phyloP scores from a whole-genome alignment of 2,888 invertebrate species.

The Tenodera sinensis region DNA sequence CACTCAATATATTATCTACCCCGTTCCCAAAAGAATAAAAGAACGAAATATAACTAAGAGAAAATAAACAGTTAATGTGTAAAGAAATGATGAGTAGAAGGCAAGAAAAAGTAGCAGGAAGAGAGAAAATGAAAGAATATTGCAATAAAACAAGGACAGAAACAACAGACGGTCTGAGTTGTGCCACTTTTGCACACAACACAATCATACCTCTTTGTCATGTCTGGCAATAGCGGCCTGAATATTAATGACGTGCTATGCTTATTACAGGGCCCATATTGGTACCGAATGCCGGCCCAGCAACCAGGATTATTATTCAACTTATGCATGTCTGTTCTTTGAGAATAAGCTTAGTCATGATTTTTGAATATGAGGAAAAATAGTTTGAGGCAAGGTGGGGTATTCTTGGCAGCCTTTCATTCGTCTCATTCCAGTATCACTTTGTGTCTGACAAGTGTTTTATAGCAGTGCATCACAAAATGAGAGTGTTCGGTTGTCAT shows the following conservation, averaged over 20 bases:
- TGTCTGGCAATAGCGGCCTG: constrained; percentile 8
- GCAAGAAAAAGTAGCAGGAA: background rate
- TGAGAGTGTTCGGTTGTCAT: too few species aligned
- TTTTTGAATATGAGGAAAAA: constrained; percentile 31
- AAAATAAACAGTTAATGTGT: background rate
- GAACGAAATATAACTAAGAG: too few species aligned
- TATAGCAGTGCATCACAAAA: too few species aligned
- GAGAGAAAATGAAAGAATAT: background rate
- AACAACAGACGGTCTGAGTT: too few species aligned
- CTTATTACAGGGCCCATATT: constrained; percentile 20
- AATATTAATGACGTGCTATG: constrained; percentile 17
- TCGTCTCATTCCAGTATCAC: background rate
- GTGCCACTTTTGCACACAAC: background rate
- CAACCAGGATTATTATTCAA: background rate
- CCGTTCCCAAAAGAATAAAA: too few species aligned
- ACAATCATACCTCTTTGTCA: constrained; percentile 19
- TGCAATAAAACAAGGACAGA: background rate
- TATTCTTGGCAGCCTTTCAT: background rate
- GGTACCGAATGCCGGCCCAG: constrained; percentile 7
- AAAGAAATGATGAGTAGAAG: background rate
- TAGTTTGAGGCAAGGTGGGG: constrained; percentile 1
- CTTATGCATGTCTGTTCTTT: background rate
- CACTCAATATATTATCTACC: too few species aligned
- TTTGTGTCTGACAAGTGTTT: too few species aligned
- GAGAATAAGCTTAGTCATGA: constrained; percentile 29